These are phyloP conservation scores for Spicauda simplicius DNA, from an alignment of 2,888 invertebrate species.

Conservation along the genomic window DNA sequence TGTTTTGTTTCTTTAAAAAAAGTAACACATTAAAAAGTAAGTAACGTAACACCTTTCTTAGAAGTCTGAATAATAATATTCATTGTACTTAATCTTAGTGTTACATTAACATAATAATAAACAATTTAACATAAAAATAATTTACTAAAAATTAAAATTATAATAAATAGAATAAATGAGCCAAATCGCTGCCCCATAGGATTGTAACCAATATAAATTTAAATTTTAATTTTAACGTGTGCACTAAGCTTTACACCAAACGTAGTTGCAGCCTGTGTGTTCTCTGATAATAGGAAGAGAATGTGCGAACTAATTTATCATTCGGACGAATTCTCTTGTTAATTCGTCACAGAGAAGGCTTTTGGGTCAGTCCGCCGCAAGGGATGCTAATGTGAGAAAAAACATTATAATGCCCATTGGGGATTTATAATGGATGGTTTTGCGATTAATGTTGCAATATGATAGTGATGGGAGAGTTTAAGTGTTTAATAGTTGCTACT, in stretches of 20 bases:
- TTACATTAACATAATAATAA: too few species aligned
- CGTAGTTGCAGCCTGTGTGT: constrained; percentile 33
- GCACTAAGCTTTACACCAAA: constrained; percentile 13
- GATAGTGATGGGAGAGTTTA: constrained; percentile 10
- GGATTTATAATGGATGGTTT: constrained; percentile 42
- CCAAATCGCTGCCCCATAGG: too few species aligned
- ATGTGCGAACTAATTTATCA: constrained; percentile 69
- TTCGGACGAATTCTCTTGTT: constrained; percentile 70
- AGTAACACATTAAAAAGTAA: too few species aligned
- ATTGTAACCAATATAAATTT: too few species aligned
- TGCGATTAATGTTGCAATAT: constrained; percentile 33
- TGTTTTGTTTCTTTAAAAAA: too few species aligned
- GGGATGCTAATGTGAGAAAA: constrained; percentile 58
- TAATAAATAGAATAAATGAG: too few species aligned
- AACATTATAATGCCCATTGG: constrained; percentile 44
- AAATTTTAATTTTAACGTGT: not conserved
- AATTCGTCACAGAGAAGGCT: constrained; percentile 71
- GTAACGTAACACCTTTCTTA: too few species aligned
- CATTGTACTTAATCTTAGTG: too few species aligned
- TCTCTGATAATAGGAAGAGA: constrained; percentile 53
- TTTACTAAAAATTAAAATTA: too few species aligned
- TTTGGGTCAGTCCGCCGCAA: constrained; percentile 61
- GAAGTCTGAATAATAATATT: too few species aligned
- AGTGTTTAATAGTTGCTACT: constrained; percentile 8
- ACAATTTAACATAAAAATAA: too few species aligned